Conservation (phyloP, 2,797 vertebrate species). For the Hozukius guyotensis region DNA sequence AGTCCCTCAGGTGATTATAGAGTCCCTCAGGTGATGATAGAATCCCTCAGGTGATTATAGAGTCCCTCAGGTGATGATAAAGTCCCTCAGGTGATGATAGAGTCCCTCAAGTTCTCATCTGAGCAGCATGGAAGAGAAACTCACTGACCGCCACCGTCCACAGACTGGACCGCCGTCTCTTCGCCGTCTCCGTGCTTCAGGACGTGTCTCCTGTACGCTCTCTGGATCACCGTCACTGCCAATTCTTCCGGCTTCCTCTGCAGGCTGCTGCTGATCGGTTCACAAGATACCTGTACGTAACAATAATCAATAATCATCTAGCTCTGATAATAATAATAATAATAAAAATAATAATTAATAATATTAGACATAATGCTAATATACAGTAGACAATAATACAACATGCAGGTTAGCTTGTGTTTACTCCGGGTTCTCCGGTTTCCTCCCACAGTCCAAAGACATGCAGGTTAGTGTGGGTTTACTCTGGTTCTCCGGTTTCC, state of each 20-base stretch:
- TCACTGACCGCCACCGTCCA: conserved; percentile 7
- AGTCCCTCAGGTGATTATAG: too few relatives aligned
- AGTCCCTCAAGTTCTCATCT: too few relatives aligned
- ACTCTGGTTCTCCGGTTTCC: too few relatives aligned
- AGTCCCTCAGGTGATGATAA: too few relatives aligned
- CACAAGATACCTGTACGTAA: conserved; percentile 70
- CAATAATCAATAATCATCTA: neutral
- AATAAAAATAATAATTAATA: neutral
- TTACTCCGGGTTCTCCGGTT: too few relatives aligned
- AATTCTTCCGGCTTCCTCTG: conserved; percentile 89
- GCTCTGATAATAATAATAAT: neutral
- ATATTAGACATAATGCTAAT: neutral
- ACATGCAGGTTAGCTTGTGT: too few relatives aligned
- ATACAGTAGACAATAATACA: too few relatives aligned
- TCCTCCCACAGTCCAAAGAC: too few relatives aligned
- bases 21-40: too few relatives aligned
- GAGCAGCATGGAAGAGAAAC: conserved; percentile 38
- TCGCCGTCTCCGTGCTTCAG: conserved; percentile 67
- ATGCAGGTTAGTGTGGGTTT: too few relatives aligned
- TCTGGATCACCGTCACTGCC: conserved; percentile 88
- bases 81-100: too few relatives aligned
- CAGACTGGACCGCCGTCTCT: neutral
- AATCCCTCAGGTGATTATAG: too few relatives aligned
- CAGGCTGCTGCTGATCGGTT: conserved; percentile 91
- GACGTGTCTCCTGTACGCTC: conserved; percentile 86